Evolutionary conservation across 2,797 vertebrate species (phyloP).

Genomic region (Danio choprae): DNA sequence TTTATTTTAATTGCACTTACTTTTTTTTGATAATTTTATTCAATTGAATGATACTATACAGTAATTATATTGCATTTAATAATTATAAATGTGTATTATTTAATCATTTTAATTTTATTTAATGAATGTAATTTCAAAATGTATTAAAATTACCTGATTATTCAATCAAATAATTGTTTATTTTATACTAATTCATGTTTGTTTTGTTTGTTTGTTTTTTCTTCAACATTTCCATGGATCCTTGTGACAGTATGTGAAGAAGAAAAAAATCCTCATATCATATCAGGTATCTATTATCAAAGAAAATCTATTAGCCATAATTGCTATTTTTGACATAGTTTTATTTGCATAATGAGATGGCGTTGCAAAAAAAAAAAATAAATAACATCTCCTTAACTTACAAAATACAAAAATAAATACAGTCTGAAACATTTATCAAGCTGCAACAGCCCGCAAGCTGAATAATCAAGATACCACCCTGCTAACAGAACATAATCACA

Average conservation of each 20-base stretch:
- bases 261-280: background rate
- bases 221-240: too few relatives aligned
- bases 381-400: background rate
- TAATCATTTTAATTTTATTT: too few relatives aligned
- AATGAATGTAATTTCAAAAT: too few relatives aligned
- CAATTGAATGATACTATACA: too few relatives aligned
- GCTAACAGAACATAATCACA: background rate
- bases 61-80: too few relatives aligned
- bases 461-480: background rate
- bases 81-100: too few relatives aligned
- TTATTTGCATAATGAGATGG: constrained; percentile 18
- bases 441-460: background rate
- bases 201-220: too few relatives aligned
- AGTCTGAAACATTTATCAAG: background rate
- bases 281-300: background rate
- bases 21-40: too few relatives aligned
- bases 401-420: constrained; percentile 16
- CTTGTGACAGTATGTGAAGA: background rate
- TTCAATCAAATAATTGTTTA: too few relatives aligned
- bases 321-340: background rate
- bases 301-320: background rate
- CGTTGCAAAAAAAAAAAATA: background rate
- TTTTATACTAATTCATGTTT: too few relatives aligned
- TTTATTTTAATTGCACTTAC: too few relatives aligned
- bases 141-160: too few relatives aligned